Evolutionary conservation across 2,888 invertebrate species (phyloP), one percentile per base, ranked within the genome.

Genomic region (Gortyna flavago): DNA sequence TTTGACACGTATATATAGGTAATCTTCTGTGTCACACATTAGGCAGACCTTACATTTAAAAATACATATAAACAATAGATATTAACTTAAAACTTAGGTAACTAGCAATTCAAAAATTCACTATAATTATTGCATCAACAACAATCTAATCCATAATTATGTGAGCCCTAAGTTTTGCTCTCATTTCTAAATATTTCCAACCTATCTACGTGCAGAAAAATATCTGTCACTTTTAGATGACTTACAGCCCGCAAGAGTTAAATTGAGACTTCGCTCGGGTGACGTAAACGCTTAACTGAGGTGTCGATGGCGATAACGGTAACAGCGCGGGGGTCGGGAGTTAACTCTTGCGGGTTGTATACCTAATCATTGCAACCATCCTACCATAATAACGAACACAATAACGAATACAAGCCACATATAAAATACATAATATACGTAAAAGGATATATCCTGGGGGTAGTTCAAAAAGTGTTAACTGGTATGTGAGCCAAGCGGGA

Each of bases 381-480:
- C 32, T 29, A 41, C 7, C 13, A 77, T 80, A 75, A 81, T 76
- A 76, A 16, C 7, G 57, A 38, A 1, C 59, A 75, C 74, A 68
- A 72, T 76, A 73, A 68, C n/a, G 66, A 64, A 75, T 76, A 76
- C 66, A 75, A 78, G 66, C 75, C 70, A 51, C 68, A 35, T 75
- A 80, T 85, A 83, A 80, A 79, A 85, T 67, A 83, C 72, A 80
- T 81, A 86, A 84, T 71, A 84, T 71, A 80, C 62, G 66, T 51
- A 66, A 74, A 74, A 75, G 79, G 67, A 83, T 88, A 87, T 75
- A 88, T 86, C 77, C 77, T 65, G 70, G 32, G 88, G 80, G 89
- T 88, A 89, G 90, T 90, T 88, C 86, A 86, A 90, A 90, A 87
- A 88, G 89, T 91, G 91, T 90, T 92, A 91, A 91, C 89, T 87